Base-by-base conservation (phyloP, 2,113 vertebrate species). In the Nettapus auritus region DNA sequence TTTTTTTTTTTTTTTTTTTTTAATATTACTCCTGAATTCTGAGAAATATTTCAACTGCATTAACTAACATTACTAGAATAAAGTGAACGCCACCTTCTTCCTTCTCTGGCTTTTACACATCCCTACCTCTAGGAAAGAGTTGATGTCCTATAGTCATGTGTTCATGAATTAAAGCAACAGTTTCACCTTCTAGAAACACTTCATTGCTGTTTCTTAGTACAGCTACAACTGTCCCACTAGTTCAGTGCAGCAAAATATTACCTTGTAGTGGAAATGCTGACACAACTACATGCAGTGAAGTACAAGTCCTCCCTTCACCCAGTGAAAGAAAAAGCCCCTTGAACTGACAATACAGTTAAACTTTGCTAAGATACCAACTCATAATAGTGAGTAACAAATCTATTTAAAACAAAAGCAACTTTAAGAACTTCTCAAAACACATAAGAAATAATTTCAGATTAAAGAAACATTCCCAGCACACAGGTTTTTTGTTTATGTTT, bases 171-270 rank as follows among this genome's bases (percentile, higher is more conserved):
- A 42, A 63, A 76, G 66, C 13, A 13, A 14, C 46, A 88, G 46
- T 69, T 89, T 81, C 84, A 93, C 80, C 69, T 94, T 82, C 62
- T 66, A 57, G 33, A 79, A 92, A 53, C 16, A 34, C 62, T 92
- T 79, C 70, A 40, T 26, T 80, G 29, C 50, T 64, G 42, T 66
- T 50, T 29, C 76, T 66, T 4, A 46, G 44, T 19, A n/a, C 6
- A 14, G 68, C 50, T 74, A 50, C 59, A 63, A 7, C 19, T 38
- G 16, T 19, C 83, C 86, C 60, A 11, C 42, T 17, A 13, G 62
- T 73, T 74, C 76, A 75, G 60, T 3, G 42, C 73, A 20, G 68
- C 36, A 34, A 60, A 38, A 14, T 18, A 36, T 55, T 44, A 46
- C 83, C 29, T 88, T 69, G 14, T 76, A 29, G 1, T 7, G 38